phyloP scores from a whole-genome alignment of 2,113 vertebrate genomes.

The Syrmaticus mikado region DNA sequence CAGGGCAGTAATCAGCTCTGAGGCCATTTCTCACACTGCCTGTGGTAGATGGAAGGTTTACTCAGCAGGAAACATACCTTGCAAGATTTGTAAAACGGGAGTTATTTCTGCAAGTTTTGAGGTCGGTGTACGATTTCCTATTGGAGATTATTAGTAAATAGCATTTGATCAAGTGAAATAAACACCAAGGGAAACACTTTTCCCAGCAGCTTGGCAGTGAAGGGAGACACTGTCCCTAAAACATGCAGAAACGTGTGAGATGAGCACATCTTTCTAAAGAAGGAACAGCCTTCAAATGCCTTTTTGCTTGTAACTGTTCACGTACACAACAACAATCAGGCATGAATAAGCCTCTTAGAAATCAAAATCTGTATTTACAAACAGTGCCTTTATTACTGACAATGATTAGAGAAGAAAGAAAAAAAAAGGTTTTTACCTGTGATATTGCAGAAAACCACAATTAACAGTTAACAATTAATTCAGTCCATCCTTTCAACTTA shows the following conservation, averaged over 20 bases:
- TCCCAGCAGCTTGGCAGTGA: too few species aligned
- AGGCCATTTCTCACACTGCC: background rate
- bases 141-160: background rate
- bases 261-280: background rate
- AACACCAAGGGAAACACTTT: background rate
- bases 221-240: too few species aligned
- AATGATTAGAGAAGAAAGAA: background rate
- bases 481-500: too few species aligned
- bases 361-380: background rate
- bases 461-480: background rate
- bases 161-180: background rate
- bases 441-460: background rate
- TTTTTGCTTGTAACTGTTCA: background rate
- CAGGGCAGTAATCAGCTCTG: background rate
- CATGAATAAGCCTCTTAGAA: background rate
- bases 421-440: background rate
- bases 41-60: background rate
- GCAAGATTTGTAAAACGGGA: background rate
- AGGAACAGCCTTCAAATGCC: background rate
- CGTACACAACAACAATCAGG: background rate
- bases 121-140: background rate
- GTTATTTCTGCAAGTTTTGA: background rate
- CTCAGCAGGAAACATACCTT: background rate
- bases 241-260: accelerated
- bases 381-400: background rate